These are phyloP conservation scores for Gyrodactylus bullatarudis DNA, from an alignment of 1,140 invertebrate species.

Conservation along the genomic window DNA sequence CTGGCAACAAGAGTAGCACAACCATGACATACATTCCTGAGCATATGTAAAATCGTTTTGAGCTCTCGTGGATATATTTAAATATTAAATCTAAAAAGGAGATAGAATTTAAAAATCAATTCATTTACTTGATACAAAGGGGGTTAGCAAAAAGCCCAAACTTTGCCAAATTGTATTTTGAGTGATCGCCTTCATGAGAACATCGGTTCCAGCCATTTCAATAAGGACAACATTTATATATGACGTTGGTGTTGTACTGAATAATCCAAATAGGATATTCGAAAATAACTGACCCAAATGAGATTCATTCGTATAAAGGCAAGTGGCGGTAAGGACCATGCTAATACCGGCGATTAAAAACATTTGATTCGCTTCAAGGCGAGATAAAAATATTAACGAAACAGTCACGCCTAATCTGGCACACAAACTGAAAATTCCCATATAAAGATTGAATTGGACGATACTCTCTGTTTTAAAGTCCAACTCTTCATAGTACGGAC, in stretches of 20 bases:
- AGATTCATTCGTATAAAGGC: background rate
- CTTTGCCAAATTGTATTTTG: background rate
- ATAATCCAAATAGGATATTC: background rate
- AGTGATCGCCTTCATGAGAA: background rate
- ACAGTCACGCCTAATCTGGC: background rate
- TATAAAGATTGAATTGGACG: background rate
- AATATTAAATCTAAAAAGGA: no score
- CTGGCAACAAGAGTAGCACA: no score
- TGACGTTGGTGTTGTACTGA: background rate
- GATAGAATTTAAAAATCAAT: no score
- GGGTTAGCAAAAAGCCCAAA: background rate
- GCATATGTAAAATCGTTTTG: no score
- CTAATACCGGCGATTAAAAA: background rate
- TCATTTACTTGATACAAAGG: background rate
- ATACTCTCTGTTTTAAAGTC: background rate
- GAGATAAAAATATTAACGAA: background rate
- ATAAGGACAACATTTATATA: background rate
- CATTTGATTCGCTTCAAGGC: background rate
- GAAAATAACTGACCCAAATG: background rate
- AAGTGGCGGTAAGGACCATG: background rate
- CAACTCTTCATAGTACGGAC: background rate
- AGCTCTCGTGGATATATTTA: no score
- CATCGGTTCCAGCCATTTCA: background rate
- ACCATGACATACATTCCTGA: no score
- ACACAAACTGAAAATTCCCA: background rate